These are phyloP conservation scores for Hemibagrus wyckioides DNA, from an alignment of 2,113 vertebrate species.

Conservation along the genomic window DNA sequence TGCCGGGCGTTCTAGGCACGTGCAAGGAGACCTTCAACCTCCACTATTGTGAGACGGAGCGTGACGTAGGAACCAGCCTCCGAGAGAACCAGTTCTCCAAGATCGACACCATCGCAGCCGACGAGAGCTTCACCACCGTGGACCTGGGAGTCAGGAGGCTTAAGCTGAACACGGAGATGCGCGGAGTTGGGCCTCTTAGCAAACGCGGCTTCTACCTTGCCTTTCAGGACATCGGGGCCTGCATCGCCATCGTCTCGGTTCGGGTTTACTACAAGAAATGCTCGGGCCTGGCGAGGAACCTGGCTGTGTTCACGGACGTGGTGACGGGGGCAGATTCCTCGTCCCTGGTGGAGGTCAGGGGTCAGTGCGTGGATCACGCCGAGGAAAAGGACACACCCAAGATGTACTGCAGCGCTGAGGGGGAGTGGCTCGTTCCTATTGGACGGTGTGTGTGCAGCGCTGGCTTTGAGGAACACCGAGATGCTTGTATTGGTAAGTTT, in stretches of 20 bases:
- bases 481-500: conserved; percentile 90
- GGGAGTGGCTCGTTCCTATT: conserved; percentile 97
- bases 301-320: conserved; percentile 91
- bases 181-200: conserved; percentile 86
- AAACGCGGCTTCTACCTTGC: conserved; percentile 92
- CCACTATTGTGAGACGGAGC: conserved; percentile 91
- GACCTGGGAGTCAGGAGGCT: conserved; percentile 91
- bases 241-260: conserved; percentile 91
- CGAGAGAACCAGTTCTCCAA: conserved; percentile 92
- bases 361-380: conserved; percentile 89
- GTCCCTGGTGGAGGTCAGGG: conserved; percentile 91
- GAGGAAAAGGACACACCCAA: conserved; percentile 95
- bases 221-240: conserved; percentile 96
- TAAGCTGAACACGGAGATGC: conserved; percentile 93
- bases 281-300: conserved; percentile 84
- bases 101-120: conserved; percentile 94
- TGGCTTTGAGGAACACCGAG: conserved; percentile 86
- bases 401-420: conserved; percentile 98
- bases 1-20: conserved; percentile 92
- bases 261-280: conserved; percentile 96
- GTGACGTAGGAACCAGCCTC: conserved; percentile 82
- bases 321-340: conserved; percentile 94
- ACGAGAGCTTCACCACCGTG: conserved; percentile 94
- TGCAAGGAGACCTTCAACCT: conserved; percentile 99
- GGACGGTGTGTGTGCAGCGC: conserved; percentile 94